A percentile compares a stretch with the other conserved stretches of the same genome.
These are phyloP conservation scores for Epinephelus malabaricus DNA, from an alignment of 2,797 vertebrate species.

Conservation along the genomic window DNA sequence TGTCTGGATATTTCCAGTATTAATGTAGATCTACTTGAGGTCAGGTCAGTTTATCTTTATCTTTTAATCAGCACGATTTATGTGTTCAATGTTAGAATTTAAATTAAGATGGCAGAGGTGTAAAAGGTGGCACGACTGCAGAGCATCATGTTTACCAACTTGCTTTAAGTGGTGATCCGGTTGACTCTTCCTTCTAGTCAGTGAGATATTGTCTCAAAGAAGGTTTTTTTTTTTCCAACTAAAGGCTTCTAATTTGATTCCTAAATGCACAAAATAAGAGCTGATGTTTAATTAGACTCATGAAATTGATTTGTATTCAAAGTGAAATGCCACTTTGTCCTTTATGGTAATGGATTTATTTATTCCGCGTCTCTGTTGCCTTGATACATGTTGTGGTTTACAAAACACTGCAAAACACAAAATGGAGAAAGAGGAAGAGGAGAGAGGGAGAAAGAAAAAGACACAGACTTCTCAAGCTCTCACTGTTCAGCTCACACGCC, in stretches of 20 bases:
- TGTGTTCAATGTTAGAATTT: not conserved
- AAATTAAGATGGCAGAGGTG: conserved; percentile 2
- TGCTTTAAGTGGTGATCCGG: conserved; percentile 4
- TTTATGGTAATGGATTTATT: conserved; percentile 45
- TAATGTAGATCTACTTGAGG: conserved; percentile 32
- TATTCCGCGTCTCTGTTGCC: not conserved
- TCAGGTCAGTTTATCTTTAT: conserved; percentile 40
- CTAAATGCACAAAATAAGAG: conserved; percentile 36
- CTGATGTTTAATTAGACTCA: conserved; percentile 51
- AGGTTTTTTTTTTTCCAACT: conserved; percentile 10
- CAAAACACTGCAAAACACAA: conserved; percentile 10
- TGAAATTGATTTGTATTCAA: conserved; percentile 44
- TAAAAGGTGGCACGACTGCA: conserved; percentile 1
- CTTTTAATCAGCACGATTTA: conserved; percentile 2
- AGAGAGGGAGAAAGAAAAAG: conserved; percentile 36
- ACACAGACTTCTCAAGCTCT: conserved; percentile 54
- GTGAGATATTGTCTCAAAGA: conserved; percentile 19
- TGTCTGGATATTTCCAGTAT: conserved; percentile 39
- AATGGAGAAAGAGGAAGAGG: conserved; percentile 21
- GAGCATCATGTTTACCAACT: conserved; percentile 4
- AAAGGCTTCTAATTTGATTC: conserved; percentile 45
- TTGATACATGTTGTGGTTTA: conserved; percentile 11
- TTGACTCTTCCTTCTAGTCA: conserved; percentile 5
- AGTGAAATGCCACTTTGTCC: conserved; percentile 49
- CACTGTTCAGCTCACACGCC: conserved; percentile 57